Base-by-base conservation (phyloP, 2,888 invertebrate genomes). In the Bhutanitis thaidina region DNA sequence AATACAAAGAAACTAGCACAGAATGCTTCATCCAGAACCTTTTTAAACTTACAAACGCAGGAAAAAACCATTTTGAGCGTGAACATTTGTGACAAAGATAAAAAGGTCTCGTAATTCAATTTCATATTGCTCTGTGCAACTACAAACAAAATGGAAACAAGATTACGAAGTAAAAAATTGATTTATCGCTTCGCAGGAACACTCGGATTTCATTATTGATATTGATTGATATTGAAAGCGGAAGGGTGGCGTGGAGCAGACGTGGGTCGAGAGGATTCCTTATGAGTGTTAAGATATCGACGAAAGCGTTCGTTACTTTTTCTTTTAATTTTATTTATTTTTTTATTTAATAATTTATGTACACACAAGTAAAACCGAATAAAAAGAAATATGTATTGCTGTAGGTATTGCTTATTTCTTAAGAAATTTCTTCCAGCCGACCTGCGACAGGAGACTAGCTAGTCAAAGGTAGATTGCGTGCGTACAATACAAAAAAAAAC, bases 181-280 rank as follows among this genome's bases (percentile, higher is more conserved):
- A 71, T 72, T 70, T 64, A 60, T 60, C 60, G 56, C 55, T 55
- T 51, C 41, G 52, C 53, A 34, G 47, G 56, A 54, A 53, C 62
- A 61, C 63, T 65, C 61, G 54, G 61, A 72, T 78, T 69, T 69
- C 70, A 74, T 80, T 79, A 79, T 75, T 71, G 74, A 72, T 77
- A 73, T 73, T 77, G 78, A 80, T 79, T 78, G 74, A 69, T 76
- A 74, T 69, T 70, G 74, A 65, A 78, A 67, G 58, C 57, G 65
- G 63, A 57, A 63, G 68, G 65, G 70, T 67, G 66, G 49, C 54
- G 65, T 13, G 34, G 30, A 38, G 65, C 52, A 58, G 62, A 59
- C 60, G 58, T 40, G 57, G 52, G 61, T 47, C 50, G 55, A 54
- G 51, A 30, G 30, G 30, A 38, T 50, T 43, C 34, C 34, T 53